These are phyloP conservation scores for Athene cunicularia DNA, from an alignment of 2,113 vertebrate genomes.

Conservation along the genomic window DNA sequence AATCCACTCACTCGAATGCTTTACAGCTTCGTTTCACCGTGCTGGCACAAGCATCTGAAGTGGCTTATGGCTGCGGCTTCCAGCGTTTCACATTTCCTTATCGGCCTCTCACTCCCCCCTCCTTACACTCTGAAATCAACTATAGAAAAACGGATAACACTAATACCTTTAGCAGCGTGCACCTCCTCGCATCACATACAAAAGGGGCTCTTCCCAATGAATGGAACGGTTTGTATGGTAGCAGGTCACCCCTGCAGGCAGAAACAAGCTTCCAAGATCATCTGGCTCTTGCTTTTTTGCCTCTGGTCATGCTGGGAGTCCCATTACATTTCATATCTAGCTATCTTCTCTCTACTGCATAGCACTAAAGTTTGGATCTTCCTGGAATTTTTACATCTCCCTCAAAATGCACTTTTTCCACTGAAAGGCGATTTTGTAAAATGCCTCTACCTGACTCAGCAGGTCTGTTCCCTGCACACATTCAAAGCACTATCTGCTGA, in stretches of 20 bases:
- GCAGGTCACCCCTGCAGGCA: not conserved
- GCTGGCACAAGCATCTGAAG: not conserved
- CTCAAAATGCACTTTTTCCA: not conserved
- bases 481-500: not conserved
- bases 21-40: not conserved
- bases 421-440: not conserved
- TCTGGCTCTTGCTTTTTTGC: not conserved
- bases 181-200: not conserved
- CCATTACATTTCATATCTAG: not conserved
- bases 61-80: not conserved
- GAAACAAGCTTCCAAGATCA: not conserved
- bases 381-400: not conserved
- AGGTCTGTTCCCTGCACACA: not conserved
- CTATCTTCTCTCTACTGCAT: not conserved
- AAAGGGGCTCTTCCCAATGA: not conserved
- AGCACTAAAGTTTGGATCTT: not conserved
- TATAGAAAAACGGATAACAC: not conserved
- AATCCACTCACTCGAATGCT: not conserved
- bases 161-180: not conserved
- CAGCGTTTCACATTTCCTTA: not conserved
- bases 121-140: not conserved
- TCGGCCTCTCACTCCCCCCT: not conserved
- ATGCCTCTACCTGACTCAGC: not conserved
- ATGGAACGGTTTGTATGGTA: fast-evolving
- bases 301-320: not conserved